These are phyloP conservation scores for Sus scrofa DNA, from an alignment of 2,113 vertebrate species.

Conservation along the genomic window DNA sequence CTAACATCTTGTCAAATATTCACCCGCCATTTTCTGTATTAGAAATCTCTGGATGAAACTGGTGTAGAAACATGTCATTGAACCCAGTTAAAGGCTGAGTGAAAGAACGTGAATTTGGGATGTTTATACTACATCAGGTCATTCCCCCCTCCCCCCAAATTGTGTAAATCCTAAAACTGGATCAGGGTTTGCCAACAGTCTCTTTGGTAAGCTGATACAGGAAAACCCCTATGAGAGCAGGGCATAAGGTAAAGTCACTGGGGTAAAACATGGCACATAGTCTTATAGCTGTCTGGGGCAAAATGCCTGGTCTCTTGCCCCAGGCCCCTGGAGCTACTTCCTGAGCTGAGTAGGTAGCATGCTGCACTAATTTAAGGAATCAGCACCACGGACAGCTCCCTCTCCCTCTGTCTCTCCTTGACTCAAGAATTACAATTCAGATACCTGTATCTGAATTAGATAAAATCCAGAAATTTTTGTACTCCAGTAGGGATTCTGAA, in stretches of 20 bases:
- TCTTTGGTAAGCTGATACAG: background rate
- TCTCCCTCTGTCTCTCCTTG: background rate
- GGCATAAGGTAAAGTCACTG: background rate
- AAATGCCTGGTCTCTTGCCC: too few relatives aligned
- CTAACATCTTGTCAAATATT: background rate
- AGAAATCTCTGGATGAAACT: background rate
- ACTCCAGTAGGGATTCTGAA: background rate
- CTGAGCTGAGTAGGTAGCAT: accelerated
- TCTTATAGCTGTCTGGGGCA: background rate
- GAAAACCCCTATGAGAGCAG: background rate
- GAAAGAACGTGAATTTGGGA: background rate
- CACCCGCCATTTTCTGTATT: background rate
- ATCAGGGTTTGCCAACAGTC: background rate
- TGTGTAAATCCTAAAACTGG: constrained; percentile 6
- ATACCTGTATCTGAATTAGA: background rate
- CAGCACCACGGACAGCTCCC: background rate
- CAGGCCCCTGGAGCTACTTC: background rate
- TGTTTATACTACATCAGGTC: background rate
- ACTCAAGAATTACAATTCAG: background rate
- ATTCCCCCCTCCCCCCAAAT: constrained; percentile 16
- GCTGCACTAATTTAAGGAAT: background rate
- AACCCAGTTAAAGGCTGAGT: background rate
- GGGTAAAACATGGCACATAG: background rate
- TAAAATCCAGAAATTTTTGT: background rate
- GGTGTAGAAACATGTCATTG: background rate